Conservation (phyloP, 2,888 invertebrate genomes). For the Flexamia atlantica region DNA sequence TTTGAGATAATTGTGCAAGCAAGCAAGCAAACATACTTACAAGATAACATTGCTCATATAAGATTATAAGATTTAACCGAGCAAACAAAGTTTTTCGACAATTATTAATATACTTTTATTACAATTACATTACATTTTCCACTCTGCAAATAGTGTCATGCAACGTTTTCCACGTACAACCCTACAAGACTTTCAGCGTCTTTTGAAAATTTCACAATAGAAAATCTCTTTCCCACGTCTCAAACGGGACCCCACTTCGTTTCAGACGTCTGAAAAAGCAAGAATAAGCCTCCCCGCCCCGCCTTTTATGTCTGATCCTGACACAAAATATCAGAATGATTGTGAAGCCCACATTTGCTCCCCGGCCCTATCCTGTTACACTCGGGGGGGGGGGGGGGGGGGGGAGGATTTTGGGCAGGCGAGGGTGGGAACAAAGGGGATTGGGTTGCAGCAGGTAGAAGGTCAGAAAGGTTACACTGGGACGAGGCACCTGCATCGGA, state of each 20-base stretch:
- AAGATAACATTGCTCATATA: too few relatives aligned
- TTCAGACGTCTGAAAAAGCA: background rate
- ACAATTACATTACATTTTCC: too few relatives aligned
- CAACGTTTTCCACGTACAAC: too few relatives aligned
- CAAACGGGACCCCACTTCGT: background rate
- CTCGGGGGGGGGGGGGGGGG: background rate
- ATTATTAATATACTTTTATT: too few relatives aligned
- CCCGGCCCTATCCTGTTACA: background rate
- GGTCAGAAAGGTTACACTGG: constrained; percentile 17
- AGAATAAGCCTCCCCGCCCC: too few relatives aligned
- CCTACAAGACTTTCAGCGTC: too few relatives aligned
- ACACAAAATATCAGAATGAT: constrained; percentile 1
- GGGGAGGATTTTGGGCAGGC: background rate
- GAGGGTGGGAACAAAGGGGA: constrained; percentile 3
- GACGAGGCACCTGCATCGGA: constrained; percentile 1
- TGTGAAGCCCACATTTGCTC: background rate
- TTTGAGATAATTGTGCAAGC: too few relatives aligned
- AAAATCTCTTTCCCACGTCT: background rate
- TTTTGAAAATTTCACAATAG: too few relatives aligned
- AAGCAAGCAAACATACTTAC: too few relatives aligned
- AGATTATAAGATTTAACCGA: too few relatives aligned
- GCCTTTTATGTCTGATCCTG: background rate
- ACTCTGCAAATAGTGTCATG: too few relatives aligned
- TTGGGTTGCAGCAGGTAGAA: constrained; percentile 6
- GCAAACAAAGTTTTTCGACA: too few relatives aligned